Base-by-base conservation (phyloP, 2,797 vertebrate genomes). In the Nyctibius grandis region DNA sequence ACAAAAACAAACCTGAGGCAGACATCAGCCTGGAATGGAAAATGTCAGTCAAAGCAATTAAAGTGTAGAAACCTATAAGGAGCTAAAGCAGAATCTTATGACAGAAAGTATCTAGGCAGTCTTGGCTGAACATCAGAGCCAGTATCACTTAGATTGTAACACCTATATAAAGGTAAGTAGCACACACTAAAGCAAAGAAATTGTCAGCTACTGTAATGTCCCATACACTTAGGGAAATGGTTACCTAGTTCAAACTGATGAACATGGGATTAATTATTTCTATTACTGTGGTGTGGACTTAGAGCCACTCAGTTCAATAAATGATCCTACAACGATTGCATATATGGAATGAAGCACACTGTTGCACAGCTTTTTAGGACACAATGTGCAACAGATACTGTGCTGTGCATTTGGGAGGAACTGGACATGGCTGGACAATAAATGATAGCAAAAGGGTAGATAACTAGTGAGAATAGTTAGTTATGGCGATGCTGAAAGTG, bases 21-120 rank as follows among this genome's bases (percentile, higher is more conserved):
- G 67, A 75, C 53, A 50, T 72, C 45, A 84, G 15, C 56, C 60
- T 87, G 78, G 65, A 83, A 84, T 77, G 64, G 88, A 45, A 90
- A 86, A 79, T 74, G 87, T 83, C 93, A 89, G 40, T 53, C 23
- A 73, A 53, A 85, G 57, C 79, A 91, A 84, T 87, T 89, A 86
- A 91, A 94, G 57, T 54, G 34, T 44, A 78, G 74, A 31, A 82
- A 68, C 42, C 26, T 15, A 4, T 18, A 13, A 80, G 33, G 26
- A 85, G 9, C 48, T n/a, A 19, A 44, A 76, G 83, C 54, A 85
- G 57, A 65, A 15, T 51, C 14, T 28, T 80, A 23, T 28, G 63
- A 38, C 51, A 88, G 79, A 45, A 40, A 17, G 16, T 53, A 53
- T 26, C 69, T 34, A 33, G 59, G 63, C 40, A 88, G 75, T 4